A percentile compares a stretch with the other conserved stretches of the same genome.
Evolutionary conservation across 2,888 invertebrate species (phyloP).

Genomic region (Apamea anceps): DNA sequence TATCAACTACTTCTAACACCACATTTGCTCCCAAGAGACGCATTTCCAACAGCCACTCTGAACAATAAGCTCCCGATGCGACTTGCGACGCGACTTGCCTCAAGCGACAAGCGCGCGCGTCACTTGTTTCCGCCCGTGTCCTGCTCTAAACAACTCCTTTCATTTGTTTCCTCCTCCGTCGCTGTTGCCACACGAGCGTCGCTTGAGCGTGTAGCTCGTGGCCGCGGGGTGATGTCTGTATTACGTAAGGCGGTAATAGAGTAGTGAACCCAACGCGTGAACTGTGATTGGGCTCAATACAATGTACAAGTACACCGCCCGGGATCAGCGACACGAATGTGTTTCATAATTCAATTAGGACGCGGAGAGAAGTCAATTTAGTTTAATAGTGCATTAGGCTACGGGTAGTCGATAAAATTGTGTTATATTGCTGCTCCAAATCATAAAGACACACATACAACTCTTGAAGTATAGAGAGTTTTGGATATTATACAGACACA

Average conservation of each 20-base stretch:
- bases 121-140: background rate
- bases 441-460: no score
- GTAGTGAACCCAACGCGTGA: slow-evolving; percentile 15
- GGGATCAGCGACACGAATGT: slow-evolving; percentile 14
- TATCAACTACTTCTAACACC: background rate
- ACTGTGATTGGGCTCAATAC: slow-evolving; percentile 50
- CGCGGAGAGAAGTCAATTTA: slow-evolving; percentile 11
- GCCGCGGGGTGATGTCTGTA: background rate
- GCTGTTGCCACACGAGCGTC: background rate
- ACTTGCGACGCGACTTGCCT: background rate
- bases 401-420: no score
- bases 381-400: slow-evolving; percentile 28
- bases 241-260: slow-evolving; percentile 8
- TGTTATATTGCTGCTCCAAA: background rate
- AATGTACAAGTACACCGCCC: slow-evolving; percentile 34
- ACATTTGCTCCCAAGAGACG: slow-evolving; percentile 7
- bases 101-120: background rate
- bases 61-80: background rate
- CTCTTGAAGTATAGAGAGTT: no score
- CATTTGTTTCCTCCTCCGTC: background rate
- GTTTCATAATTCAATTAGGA: slow-evolving; percentile 41
- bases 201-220: background rate
- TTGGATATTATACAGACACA: no score
- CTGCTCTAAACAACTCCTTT: background rate
- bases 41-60: slow-evolving; percentile 9